Evolutionary conservation across 2,797 vertebrate genomes (phyloP).

Genomic region (Danio aesculapii): DNA sequence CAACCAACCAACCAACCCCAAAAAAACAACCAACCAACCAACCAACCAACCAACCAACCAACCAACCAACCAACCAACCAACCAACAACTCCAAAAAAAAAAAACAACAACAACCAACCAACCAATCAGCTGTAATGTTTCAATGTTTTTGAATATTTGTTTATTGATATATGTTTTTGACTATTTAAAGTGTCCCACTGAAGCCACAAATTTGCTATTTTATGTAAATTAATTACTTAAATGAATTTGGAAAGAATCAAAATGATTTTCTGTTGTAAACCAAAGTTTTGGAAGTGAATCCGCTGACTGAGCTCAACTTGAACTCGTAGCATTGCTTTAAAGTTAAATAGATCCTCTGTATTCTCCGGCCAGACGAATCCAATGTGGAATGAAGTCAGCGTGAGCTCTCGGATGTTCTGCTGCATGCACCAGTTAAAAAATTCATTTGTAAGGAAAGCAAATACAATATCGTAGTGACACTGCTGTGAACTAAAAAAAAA

Average conservation of each 20-base stretch:
- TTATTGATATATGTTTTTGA: neutral
- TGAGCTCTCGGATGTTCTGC: conserved; percentile 21
- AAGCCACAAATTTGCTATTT: neutral
- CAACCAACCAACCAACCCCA: too few relatives aligned
- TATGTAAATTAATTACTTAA: neutral
- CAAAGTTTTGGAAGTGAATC: neutral
- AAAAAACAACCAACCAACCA: too few relatives aligned
- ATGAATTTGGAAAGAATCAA: neutral
- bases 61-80: too few relatives aligned
- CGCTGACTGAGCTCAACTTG: neutral
- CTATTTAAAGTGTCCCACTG: neutral
- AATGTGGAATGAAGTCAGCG: conserved; percentile 8
- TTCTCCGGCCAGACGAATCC: neutral
- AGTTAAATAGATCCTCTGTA: conserved; percentile 7
- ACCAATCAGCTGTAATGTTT: too few relatives aligned
- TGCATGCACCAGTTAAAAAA: conserved; percentile 18
- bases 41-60: too few relatives aligned
- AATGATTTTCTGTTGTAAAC: neutral
- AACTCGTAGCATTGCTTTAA: neutral
- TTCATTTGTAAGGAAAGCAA: conserved; percentile 21
- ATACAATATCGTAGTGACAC: conserved; percentile 48
- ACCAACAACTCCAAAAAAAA: too few relatives aligned
- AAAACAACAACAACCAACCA: too few relatives aligned
- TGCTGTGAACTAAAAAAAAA: conserved; percentile 43
- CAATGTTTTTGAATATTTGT: neutral